phyloP scores from a whole-genome alignment of 2,797 vertebrate genomes.

The Limosa lapponica region DNA sequence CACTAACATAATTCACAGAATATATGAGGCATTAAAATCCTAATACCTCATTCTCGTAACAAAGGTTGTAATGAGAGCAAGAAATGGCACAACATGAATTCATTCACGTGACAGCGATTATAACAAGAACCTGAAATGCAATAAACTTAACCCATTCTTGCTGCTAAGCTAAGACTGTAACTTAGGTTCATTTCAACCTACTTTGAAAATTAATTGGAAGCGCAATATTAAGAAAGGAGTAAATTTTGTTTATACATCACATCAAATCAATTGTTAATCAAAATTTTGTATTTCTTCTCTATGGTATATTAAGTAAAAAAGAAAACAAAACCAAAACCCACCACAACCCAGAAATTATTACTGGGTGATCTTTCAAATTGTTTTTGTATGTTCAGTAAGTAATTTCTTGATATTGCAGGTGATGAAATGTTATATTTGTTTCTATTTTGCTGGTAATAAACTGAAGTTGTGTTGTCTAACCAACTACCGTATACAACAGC shows the following conservation, averaged over 20 bases:
- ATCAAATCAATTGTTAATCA: neutral
- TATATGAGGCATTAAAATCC: conserved; percentile 72
- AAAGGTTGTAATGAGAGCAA: conserved; percentile 75
- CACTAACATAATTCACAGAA: conserved; percentile 68
- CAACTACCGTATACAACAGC: neutral
- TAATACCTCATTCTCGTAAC: conserved; percentile 64
- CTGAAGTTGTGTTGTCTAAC: neutral
- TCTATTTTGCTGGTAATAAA: conserved; percentile 27
- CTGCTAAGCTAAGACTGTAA: neutral
- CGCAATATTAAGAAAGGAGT: neutral
- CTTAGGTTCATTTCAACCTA: neutral
- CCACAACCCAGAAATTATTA: neutral
- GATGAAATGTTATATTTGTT: neutral
- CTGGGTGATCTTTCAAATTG: neutral
- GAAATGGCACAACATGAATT: conserved; percentile 70
- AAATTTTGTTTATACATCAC: neutral
- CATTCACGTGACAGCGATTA: conserved; percentile 52
- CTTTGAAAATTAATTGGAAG: neutral
- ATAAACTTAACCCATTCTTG: conserved; percentile 73
- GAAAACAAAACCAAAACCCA: too few relatives aligned
- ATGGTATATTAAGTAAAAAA: neutral
- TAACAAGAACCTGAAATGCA: conserved; percentile 66
- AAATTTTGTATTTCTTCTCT: neutral
- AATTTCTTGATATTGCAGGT: neutral
- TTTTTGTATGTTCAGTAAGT: neutral